phyloP scores from a whole-genome alignment of 2,113 vertebrate genomes.

The Empidonax traillii region DNA sequence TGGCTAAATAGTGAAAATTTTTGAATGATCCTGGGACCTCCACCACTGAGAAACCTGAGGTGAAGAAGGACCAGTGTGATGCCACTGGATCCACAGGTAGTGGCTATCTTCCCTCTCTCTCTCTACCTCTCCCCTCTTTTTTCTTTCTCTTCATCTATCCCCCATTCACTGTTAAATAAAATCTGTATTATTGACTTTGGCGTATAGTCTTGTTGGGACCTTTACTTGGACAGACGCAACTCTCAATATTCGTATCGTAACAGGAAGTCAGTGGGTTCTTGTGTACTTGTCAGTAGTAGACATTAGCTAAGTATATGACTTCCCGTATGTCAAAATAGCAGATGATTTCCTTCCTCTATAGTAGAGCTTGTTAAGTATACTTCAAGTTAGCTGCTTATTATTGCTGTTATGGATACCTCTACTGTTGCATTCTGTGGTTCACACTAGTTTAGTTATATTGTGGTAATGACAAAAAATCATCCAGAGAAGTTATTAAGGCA shows the following conservation, averaged over 20 bases:
- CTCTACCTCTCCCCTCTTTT: not conserved
- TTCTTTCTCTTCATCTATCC: not conserved
- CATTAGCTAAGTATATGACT: not conserved
- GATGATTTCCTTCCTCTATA: not conserved
- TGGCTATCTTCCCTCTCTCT: not conserved
- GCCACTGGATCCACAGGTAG: not conserved
- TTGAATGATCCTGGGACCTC: not conserved
- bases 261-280: not conserved
- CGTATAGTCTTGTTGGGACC: not conserved
- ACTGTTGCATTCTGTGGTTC: no score
- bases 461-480: not conserved
- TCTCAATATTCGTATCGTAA: not conserved
- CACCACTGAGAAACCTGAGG: not conserved
- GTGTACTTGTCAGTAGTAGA: not conserved
- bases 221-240: no score
- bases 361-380: not conserved
- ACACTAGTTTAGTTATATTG: not conserved
- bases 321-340: not conserved
- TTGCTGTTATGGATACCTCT: not conserved
- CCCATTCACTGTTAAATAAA: not conserved
- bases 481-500: not conserved
- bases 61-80: not conserved
- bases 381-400: not conserved
- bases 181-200: not conserved
- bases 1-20: not conserved